Evolutionary conservation across 2,797 vertebrate species (phyloP).

Genomic region (Protosalanx chinensis): DNA sequence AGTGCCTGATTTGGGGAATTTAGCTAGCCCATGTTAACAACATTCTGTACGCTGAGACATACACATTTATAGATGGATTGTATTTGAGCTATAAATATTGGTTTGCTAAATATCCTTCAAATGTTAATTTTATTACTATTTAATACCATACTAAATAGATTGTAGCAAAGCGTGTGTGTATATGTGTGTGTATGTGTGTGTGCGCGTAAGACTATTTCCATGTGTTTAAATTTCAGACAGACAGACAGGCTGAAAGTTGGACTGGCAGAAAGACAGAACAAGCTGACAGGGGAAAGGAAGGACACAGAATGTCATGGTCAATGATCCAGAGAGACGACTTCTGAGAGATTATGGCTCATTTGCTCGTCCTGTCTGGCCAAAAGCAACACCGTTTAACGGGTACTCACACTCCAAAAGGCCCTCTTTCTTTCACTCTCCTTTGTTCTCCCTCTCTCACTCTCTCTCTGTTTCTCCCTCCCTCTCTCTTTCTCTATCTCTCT

Average conservation of each 20-base stretch:
- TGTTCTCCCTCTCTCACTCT: constrained; percentile 11
- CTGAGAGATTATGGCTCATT: constrained; percentile 79
- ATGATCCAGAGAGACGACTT: constrained; percentile 73
- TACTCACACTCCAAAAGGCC: constrained; percentile 72
- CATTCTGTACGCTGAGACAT: not conserved
- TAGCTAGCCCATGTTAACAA: not conserved
- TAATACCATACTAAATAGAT: not conserved
- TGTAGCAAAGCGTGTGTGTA: not conserved
- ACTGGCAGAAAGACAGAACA: not conserved
- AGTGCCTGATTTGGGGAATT: too few species aligned
- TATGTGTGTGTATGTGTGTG: not conserved
- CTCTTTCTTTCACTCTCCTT: constrained; percentile 17
- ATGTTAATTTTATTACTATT: constrained; percentile 22
- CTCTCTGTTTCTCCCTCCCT: not conserved
- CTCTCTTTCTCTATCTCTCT: constrained; percentile 32
- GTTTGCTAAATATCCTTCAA: constrained; percentile 16
- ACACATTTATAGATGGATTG: too few species aligned
- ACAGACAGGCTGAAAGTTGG: not conserved
- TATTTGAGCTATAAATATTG: not conserved
- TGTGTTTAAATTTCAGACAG: not conserved
- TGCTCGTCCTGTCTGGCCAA: constrained; percentile 74
- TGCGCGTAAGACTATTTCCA: not conserved
- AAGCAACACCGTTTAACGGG: constrained; percentile 79
- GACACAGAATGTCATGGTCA: constrained; percentile 75
- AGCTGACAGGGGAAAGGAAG: constrained; percentile 67